These are phyloP conservation scores for Tachyglossus aculeatus DNA, from an alignment of 2,797 vertebrate species.

Conservation along the genomic window DNA sequence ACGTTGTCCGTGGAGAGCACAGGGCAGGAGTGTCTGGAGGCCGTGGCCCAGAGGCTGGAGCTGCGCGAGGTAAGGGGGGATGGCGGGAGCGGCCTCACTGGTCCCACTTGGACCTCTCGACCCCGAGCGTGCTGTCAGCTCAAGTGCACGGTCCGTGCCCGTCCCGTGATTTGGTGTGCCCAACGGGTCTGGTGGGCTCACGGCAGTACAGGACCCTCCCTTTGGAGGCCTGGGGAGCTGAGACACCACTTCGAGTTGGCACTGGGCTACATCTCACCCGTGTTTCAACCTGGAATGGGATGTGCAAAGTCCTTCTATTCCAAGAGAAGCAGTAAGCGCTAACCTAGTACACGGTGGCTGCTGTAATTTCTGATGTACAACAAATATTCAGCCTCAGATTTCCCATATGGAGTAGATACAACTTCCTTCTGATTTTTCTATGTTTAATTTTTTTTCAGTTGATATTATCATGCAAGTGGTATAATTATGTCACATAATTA, in stretches of 20 bases:
- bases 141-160: neutral
- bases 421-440: neutral
- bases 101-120: slow-evolving; percentile 11
- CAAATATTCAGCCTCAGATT: neutral
- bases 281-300: neutral
- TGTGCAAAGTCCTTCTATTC: no score
- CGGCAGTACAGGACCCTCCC: slow-evolving; percentile 4
- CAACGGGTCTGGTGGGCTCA: slow-evolving; percentile 10
- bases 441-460: no score
- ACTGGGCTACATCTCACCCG: neutral
- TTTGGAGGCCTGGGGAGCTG: neutral
- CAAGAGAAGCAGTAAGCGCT: no score
- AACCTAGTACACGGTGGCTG: no score
- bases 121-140: neutral
- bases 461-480: no score
- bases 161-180: neutral
- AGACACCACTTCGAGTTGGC: neutral
- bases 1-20: slow-evolving; percentile 95
- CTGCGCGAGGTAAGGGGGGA: slow-evolving; percentile 85
- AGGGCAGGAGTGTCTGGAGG: slow-evolving; percentile 94
- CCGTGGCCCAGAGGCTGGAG: slow-evolving; percentile 92
- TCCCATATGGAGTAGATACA: neutral
- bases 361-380: neutral
- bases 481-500: no score
- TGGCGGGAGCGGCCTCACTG: fast-evolving